Percentiles rank a stretch among this genome's conserved stretches.
Evolutionary conservation across 2,113 vertebrate species (phyloP).

Genomic region (Phylloscopus trochiloides): DNA sequence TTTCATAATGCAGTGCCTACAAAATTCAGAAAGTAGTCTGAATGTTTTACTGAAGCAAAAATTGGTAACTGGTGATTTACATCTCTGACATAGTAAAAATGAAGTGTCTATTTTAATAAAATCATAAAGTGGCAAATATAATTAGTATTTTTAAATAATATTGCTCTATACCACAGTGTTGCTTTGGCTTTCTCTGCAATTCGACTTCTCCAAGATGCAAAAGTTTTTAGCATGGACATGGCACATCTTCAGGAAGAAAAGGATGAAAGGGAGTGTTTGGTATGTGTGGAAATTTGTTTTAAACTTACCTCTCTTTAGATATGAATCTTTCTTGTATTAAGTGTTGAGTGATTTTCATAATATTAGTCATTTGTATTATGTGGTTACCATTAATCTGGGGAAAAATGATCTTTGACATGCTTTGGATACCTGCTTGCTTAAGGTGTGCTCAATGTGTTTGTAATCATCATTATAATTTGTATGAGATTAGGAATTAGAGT

Average conservation of each 20-base stretch:
- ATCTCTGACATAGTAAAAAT: background rate
- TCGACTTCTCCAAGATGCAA: constrained; percentile 81
- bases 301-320: background rate
- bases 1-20: background rate
- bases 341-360: background rate
- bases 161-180: constrained; percentile 69
- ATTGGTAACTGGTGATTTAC: background rate
- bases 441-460: background rate
- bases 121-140: background rate
- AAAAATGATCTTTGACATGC: background rate
- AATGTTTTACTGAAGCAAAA: background rate
- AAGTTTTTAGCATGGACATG: constrained; percentile 55
- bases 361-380: background rate
- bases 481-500: background rate
- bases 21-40: background rate
- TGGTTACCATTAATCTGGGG: background rate
- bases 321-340: background rate
- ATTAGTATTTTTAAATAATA: background rate
- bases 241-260: background rate
- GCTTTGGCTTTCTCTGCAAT: constrained; percentile 81
- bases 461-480: background rate
- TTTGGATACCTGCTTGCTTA: background rate
- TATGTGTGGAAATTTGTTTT: constrained; percentile 34
- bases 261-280: background rate
- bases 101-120: background rate